Base-by-base conservation (phyloP, 2,113 vertebrate genomes). In the Embiotoca jacksoni region DNA sequence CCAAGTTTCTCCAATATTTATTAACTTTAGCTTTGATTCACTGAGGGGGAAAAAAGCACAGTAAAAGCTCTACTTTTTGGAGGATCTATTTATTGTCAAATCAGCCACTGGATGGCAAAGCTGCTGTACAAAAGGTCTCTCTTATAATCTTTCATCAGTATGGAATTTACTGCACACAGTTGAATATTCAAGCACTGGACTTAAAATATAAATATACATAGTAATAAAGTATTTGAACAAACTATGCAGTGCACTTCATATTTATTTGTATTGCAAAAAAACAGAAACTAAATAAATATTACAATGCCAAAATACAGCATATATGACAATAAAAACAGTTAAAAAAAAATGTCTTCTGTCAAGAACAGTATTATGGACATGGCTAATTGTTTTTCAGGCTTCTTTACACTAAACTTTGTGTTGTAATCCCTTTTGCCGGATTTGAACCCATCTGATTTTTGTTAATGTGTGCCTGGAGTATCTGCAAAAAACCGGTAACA, bases 201-300 rank as follows among this genome's bases (percentile, higher is more conserved):
- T 75, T 41, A 57, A 76, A 0, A 66, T 81, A 83, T 84, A 90
- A 91, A 91, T 90, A 88, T 65, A 78, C 58, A 23, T 23, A 23
- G 23, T 23, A 23, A 78, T 41, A 77, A 76, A 72, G 39, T 59
- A 71, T 77, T 81, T 78, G 49, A 81, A 81, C 63, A 86, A 84
- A 85, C 56, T 79, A 66, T 70, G 88, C 85, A 89, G 90, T 92
- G 88, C 89, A 91, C 80, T 72, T 88, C 36, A 78, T 75, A 74
- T 67, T 44, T 44, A 70, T 73, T 61, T 54, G 50, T 56, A 83
- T 75, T 86, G 55, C 73, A 77, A 69, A 72, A 32, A 75, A 77
- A 71, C 57, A 77, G 33, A 65, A 68, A 75, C 59, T 65, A 77
- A 90, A 93, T 90, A 92, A 89, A 91, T 93, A 91, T 60, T 37